These are phyloP conservation scores for Pyrocoelia pectoralis DNA, from an alignment of 2,888 invertebrate genomes.

Conservation along the genomic window DNA sequence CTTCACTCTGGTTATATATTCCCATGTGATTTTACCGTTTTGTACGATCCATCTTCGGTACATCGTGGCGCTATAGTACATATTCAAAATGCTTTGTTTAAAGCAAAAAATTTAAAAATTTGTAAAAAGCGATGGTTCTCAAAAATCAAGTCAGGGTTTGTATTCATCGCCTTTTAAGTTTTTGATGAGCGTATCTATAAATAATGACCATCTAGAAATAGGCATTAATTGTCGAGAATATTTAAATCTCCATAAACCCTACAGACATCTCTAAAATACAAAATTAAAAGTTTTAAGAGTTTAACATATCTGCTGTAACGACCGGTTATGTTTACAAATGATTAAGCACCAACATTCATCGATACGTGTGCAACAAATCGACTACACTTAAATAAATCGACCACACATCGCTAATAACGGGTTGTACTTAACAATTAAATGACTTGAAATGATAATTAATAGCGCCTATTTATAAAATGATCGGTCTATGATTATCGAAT, in stretches of 20 bases:
- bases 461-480: constrained; percentile 20
- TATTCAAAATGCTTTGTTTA: too few relatives aligned
- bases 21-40: too few relatives aligned
- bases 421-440: constrained; percentile 43
- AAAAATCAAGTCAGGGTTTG: too few relatives aligned
- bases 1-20: too few relatives aligned
- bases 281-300: constrained; percentile 22
- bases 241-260: not conserved
- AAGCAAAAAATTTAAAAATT: too few relatives aligned
- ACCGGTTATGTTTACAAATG: constrained; percentile 42
- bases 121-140: too few relatives aligned
- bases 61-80: too few relatives aligned
- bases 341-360: constrained; percentile 42
- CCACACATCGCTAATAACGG: constrained; percentile 46
- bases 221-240: not conserved
- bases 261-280: constrained; percentile 16
- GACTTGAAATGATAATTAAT: constrained; percentile 39
- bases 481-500: constrained; percentile 31
- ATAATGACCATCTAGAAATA: not conserved
- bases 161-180: too few relatives aligned
- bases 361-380: constrained; percentile 39
- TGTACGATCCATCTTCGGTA: too few relatives aligned
- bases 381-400: constrained; percentile 43
- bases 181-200: too few relatives aligned
- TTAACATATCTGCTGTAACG: constrained; percentile 34